Evolutionary conservation across 1,140 invertebrate species (phyloP), one percentile per base, ranked within the genome.

Genomic region (Lordiphosa clarofinis): DNA sequence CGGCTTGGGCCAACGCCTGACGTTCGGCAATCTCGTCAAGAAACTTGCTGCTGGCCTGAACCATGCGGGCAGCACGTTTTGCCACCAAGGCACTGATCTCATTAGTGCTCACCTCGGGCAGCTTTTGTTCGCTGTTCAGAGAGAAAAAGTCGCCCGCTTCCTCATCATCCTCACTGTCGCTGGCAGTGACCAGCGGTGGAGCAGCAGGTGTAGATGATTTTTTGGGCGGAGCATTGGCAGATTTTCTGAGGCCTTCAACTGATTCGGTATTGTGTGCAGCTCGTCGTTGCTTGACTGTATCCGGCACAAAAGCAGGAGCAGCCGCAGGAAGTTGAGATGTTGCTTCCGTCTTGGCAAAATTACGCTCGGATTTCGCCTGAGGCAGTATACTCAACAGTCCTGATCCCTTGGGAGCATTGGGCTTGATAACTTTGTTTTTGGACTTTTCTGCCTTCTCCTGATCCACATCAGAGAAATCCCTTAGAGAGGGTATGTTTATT

Each of bases 381-480:
- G 91, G 91, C 37, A 92, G 64, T 44, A 92, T 89, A 60, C 89
- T 90, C 0, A 92, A 67, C 5, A 92, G 68, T 3, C 91, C 89
- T 8, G 89, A 91, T 37, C 90, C 70, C 33, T 66, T 66, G 9
- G 64, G 33, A 15, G 8, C 36, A 21, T 10, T 42, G 11, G 87
- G 89, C 87, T 90, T 56, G 24, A 9, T 53, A 35, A 21, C 12
- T 28, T 36, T 68, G 42, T 24, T 88, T 79, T 68, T 91, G n/a
- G 54, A 38, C 40, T 56, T 88, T 46, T 87, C 62, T 2, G 70
- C 59, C 38, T 74, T 89, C 42, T 89, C 86, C 53, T 69, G 58
- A 19, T 91, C 89, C 0, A 91, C 90, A 88, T 92, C 91, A 61
- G 89, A 90, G 56, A 92, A 92, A 68, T 92, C 86, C 21, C 76